phyloP scores from a whole-genome alignment of 1,140 invertebrate genomes.

The Atta texana region DNA sequence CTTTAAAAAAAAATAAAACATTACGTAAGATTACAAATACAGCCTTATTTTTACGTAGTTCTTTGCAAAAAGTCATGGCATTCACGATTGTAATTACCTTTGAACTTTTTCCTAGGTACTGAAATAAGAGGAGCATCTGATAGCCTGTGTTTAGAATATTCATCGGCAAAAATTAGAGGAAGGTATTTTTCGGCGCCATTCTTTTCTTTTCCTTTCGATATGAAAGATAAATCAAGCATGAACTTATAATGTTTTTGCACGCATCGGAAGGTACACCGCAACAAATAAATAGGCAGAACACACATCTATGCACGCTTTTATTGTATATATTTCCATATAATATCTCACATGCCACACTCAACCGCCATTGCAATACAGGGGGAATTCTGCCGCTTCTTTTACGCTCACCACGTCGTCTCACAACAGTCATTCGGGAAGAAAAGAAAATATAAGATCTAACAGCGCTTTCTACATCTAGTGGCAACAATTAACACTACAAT shows the following conservation, averaged over 20 bases:
- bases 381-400: too few species aligned
- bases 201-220: slow-evolving; percentile 36
- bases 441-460: too few species aligned
- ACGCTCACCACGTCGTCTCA: too few species aligned
- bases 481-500: too few species aligned
- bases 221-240: slow-evolving; percentile 12
- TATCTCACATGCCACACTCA: too few species aligned
- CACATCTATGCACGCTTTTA: too few species aligned
- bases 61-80: slow-evolving; percentile 66
- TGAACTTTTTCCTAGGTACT: slow-evolving; percentile 91
- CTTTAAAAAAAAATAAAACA: slow-evolving; percentile 74
- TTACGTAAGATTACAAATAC: slow-evolving; percentile 71
- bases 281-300: too few species aligned
- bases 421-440: too few species aligned
- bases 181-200: slow-evolving; percentile 20
- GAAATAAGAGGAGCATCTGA: slow-evolving; percentile 88
- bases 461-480: too few species aligned
- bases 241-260: not conserved
- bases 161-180: slow-evolving; percentile 81
- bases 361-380: too few species aligned
- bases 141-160: slow-evolving; percentile 86
- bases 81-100: slow-evolving; percentile 87
- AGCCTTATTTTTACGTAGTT: slow-evolving; percentile 70
- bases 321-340: too few species aligned
- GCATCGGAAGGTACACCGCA: too few species aligned